These are phyloP conservation scores for Tamias sibiricus DNA, from an alignment of 2,113 vertebrate species.

Conservation along the genomic window DNA sequence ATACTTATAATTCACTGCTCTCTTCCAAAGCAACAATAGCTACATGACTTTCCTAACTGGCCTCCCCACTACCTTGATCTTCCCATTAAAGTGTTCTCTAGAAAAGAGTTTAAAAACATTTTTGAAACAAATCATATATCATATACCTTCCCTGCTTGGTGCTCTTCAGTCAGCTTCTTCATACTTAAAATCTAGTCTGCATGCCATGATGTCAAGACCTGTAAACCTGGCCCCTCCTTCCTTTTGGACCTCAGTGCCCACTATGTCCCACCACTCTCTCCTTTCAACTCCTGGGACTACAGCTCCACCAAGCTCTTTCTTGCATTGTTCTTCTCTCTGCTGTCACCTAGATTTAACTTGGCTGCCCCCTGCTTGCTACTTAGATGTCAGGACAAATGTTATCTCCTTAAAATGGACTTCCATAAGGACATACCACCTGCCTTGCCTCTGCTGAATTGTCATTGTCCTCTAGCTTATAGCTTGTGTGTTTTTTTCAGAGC, in stretches of 20 bases:
- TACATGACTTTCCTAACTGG: background rate
- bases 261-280: no score
- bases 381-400: background rate
- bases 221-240: rapidly evolving
- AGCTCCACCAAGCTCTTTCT: rapidly evolving
- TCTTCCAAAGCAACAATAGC: background rate
- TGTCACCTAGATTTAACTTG: background rate
- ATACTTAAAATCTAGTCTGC: background rate
- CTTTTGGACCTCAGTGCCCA: background rate
- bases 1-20: background rate
- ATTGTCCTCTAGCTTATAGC: no score
- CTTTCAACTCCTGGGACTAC: background rate
- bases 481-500: background rate
- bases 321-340: background rate
- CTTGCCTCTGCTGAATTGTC: rapidly evolving
- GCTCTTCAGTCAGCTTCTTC: background rate
- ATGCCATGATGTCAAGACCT: background rate
- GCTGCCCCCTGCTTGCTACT: background rate
- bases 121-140: background rate
- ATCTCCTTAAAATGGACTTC: background rate
- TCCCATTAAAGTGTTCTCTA: background rate
- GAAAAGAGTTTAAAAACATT: background rate
- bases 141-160: background rate
- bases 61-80: background rate
- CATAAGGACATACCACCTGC: rapidly evolving